Conservation (phyloP, 2,797 vertebrate species). For the Hippopotamyrus pictus region DNA sequence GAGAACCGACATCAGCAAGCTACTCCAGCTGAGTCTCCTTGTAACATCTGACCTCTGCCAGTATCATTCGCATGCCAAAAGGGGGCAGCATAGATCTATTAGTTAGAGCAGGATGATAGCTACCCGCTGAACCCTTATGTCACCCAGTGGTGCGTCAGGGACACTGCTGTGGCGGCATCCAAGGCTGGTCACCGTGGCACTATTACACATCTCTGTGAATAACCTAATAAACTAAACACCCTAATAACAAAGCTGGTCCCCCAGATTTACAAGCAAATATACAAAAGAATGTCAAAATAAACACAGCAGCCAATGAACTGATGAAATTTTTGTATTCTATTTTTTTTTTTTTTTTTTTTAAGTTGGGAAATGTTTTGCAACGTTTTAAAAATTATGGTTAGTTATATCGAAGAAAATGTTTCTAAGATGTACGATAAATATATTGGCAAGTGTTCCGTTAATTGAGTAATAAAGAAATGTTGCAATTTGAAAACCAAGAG, state of each 20-base stretch:
- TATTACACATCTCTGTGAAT: background rate
- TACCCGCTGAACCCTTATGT: background rate
- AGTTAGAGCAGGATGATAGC: background rate
- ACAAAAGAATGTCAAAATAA: background rate
- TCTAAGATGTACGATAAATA: background rate
- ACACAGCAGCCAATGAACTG: background rate
- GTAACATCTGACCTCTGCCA: slow-evolving; percentile 27
- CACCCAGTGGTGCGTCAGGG: background rate
- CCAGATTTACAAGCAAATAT: background rate
- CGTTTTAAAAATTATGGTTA: background rate
- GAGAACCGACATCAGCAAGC: background rate
- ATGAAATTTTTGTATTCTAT: background rate
- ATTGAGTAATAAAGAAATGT: background rate
- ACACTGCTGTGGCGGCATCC: background rate
- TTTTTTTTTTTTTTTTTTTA: background rate
- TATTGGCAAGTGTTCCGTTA: background rate
- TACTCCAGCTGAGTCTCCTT: background rate
- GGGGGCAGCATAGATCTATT: slow-evolving; percentile 47
- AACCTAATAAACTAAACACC: background rate
- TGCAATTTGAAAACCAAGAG: background rate
- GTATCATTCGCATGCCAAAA: slow-evolving; percentile 36
- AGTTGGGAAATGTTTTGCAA: background rate
- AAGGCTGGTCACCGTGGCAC: background rate
- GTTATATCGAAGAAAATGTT: background rate
- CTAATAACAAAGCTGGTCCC: background rate